Evolutionary conservation across 2,113 vertebrate species (phyloP).

Genomic region (Esox niger): DNA sequence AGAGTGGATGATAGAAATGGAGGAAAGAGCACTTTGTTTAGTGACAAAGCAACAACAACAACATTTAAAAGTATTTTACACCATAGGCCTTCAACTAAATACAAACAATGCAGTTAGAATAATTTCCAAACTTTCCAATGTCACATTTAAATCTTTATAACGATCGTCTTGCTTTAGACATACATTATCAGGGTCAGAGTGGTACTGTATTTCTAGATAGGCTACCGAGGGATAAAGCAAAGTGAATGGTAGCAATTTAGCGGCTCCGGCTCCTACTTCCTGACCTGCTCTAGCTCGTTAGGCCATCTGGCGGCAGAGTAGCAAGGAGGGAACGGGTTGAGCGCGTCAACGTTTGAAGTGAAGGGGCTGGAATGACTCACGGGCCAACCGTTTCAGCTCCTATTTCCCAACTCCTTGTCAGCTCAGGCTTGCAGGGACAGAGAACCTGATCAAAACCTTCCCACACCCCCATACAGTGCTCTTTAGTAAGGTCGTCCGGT

Average conservation of each 20-base stretch:
- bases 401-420: slow-evolving; percentile 50
- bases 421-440: slow-evolving; percentile 9
- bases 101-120: background rate
- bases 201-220: slow-evolving; percentile 21
- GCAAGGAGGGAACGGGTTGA: background rate
- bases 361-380: slow-evolving; percentile 28
- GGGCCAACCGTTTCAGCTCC: slow-evolving; percentile 44
- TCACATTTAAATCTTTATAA: slow-evolving; percentile 39
- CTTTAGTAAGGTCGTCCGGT: too few relatives aligned
- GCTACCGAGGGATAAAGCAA: background rate
- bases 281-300: slow-evolving; percentile 47
- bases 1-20: too few relatives aligned
- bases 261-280: slow-evolving; percentile 37
- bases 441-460: slow-evolving; percentile 51
- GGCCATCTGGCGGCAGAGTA: slow-evolving; percentile 15
- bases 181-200: slow-evolving; percentile 30
- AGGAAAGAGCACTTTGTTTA: background rate
- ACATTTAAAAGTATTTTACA: background rate
- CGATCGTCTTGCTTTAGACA: slow-evolving; percentile 39
- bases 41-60: background rate
- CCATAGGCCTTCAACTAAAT: background rate
- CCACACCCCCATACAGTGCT: background rate
- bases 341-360: slow-evolving; percentile 44
- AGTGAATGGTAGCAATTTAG: slow-evolving; percentile 48
- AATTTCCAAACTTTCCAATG: background rate